Evolutionary conservation across 2,113 vertebrate species (phyloP), one percentile per base, ranked within the genome.

Genomic region (Catharus minimus): DNA sequence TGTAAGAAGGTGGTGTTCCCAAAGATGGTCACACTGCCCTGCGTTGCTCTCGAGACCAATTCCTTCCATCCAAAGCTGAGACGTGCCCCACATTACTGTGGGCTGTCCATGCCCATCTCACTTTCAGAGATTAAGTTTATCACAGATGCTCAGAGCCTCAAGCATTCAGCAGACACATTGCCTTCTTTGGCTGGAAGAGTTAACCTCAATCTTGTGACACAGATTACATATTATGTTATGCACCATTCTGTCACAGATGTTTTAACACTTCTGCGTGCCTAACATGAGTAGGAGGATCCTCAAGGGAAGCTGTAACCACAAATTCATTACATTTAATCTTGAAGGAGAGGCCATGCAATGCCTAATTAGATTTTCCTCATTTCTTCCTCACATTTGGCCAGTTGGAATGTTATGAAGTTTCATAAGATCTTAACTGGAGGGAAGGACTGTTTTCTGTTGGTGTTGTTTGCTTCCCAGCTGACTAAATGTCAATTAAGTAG

Each of bases 321-420:
- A 47, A 93, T 69, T 52, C 62, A 87, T 87, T 93, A 52, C 66
- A 78, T 64, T 87, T 80, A 92, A 92, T 80, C 36, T 82, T 80
- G 60, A 60, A 93, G 78, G 75, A 91, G 75, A 95, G 75, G 43
- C 62, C 65, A 80, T 66, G 84, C 43, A 72, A 85, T 41, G 41
- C 76, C 86, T 95, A 95, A 95, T 91, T 91, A 94, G 68, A 85
- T 93, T 93, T 95, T 90, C 67, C 72, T 95, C n/a, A 93, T 89
- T 95, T 95, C 74, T 93, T 75, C 89, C 81, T 87, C 52, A 55
- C 71, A 91, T 91, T 90, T 90, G 81, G 64, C 86, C 83, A 76
- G 46, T 90, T 82, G 86, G 73, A 79, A 78, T 61, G 56, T 79
- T 88, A 72, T 9, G 30, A 80, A 85, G 66, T 91, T 94, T 89